These are phyloP conservation scores for Volucella bombylans DNA, from an alignment of 2,888 invertebrate species.

Conservation along the genomic window DNA sequence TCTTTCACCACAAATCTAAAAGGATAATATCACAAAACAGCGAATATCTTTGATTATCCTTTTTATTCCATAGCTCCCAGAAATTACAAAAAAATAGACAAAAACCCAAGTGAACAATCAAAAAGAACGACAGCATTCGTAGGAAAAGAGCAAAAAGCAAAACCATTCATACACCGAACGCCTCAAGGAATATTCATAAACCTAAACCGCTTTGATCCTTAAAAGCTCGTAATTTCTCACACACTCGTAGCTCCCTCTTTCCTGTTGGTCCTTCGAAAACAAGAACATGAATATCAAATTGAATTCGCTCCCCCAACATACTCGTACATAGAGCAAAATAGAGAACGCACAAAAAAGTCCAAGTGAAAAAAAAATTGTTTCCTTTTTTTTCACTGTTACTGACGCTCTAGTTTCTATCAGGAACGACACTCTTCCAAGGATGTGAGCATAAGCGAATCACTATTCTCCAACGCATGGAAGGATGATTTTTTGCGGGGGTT, in stretches of 20 bases:
- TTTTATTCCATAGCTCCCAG: constrained; percentile 17
- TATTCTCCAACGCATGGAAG: constrained; percentile 55
- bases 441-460: constrained; percentile 55
- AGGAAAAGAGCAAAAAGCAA: constrained; percentile 8
- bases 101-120: constrained; percentile 55
- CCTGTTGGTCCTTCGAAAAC: not conserved
- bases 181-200: constrained; percentile 68
- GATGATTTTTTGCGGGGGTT: constrained; percentile 3
- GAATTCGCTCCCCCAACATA: constrained; percentile 54
- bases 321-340: not conserved
- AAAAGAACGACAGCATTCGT: constrained; percentile 30
- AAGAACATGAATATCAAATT: constrained; percentile 63
- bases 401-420: constrained; percentile 10
- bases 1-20: constrained; percentile 44
- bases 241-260: constrained; percentile 24
- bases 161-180: constrained; percentile 41
- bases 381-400: constrained; percentile 14
- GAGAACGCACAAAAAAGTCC: not conserved
- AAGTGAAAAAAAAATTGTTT: not conserved
- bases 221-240: constrained; percentile 64
- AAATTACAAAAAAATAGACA: not conserved
- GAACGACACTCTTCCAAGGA: constrained; percentile 21
- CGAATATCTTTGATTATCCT: constrained; percentile 60
- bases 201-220: constrained; percentile 64
- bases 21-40: constrained; percentile 46